Base-by-base conservation (phyloP, 2,888 invertebrate species). In the Ischnus inquisitorius region DNA sequence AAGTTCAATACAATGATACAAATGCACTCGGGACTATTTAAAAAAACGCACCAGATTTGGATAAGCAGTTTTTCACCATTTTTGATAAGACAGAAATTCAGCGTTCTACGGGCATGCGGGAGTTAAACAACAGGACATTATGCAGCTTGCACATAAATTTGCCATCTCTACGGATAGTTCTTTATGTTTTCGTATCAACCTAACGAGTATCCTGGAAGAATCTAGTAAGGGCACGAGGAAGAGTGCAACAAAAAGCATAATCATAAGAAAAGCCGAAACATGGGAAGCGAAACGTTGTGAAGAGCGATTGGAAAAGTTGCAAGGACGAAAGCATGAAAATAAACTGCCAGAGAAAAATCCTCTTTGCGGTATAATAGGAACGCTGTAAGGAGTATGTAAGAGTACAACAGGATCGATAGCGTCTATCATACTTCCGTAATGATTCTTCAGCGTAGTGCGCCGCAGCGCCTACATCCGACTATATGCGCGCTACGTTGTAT, bases 261-360 rank as follows among this genome's bases (percentile, higher is more conserved):
- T 48, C n/a, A 28, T 28, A 5, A 60, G 14, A 60, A 25, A 14
- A 14, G 14, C 6, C 6, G 34, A 60, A 16, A 14, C 2, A 60
- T 28, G 16, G 4, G 4, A 16, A 60, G 34, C 34, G 43, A 43
- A 43, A 67, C 48, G 28, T 43, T 43, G 72, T 72, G 60, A 72
- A 72, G 57, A 41, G 60, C 60, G 72, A n/a, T 60, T 34, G 60
- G 25, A 57, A 25, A 72, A 43, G 60, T 43, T 72, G 25, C 60
- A 22, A 46, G 4, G 25, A 43, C 43, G 28, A 72, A 60, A 54
- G 22, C n/a, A 72, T 60, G n/a, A 43, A 25, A 25, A 16, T 43
- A 25, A 72, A 60, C 54, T 71, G 54, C 39, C 39, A 41, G 54
- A 57, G 34, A 25, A 60, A 25, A 34, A 28, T 22, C 60, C n/a